Conservation (phyloP, 2,888 invertebrate genomes). For the Luperina nickerlii region DNA sequence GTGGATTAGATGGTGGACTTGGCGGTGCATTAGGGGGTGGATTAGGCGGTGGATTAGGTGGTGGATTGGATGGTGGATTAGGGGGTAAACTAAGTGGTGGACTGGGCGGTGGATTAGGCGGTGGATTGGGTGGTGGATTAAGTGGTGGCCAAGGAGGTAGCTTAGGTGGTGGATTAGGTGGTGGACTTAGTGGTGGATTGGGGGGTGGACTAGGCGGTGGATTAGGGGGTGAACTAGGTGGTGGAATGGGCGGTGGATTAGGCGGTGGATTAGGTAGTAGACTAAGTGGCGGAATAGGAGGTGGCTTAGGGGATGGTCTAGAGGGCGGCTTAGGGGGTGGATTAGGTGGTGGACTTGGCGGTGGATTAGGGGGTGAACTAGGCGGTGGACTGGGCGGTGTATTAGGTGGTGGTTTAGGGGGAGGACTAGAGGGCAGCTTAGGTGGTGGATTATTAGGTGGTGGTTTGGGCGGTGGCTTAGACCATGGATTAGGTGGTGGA, state of each 20-base stretch:
- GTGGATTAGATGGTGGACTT: conserved; percentile 12
- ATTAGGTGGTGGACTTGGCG: not conserved
- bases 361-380: not conserved
- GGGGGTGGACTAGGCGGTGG: not conserved
- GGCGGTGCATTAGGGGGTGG: not conserved
- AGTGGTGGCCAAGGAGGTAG: not conserved
- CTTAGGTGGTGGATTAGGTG: not conserved
- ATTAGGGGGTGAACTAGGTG: rapidly evolving
- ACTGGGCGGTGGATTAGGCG: conserved; percentile 33
- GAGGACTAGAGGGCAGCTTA: rapidly evolving
- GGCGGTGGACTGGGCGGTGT: not conserved
- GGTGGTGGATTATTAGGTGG: not conserved
- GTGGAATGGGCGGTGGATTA: not conserved
- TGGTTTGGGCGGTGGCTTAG: not conserved
- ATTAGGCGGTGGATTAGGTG: rapidly evolving
- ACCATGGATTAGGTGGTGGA: not conserved
- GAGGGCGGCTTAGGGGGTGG: conserved; percentile 5
- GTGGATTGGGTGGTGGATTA: conserved; percentile 1
- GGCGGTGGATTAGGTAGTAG: not conserved
- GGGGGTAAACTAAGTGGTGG: conserved; percentile 25
- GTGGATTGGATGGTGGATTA: not conserved
- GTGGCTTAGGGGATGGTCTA: not conserved
- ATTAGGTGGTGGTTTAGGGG: not conserved
- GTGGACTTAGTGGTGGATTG: not conserved
- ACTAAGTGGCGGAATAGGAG: not conserved